Evolutionary conservation across 1,140 invertebrate species (phyloP), one percentile per base, ranked within the genome.

Genomic region (Brachionus angularis): DNA sequence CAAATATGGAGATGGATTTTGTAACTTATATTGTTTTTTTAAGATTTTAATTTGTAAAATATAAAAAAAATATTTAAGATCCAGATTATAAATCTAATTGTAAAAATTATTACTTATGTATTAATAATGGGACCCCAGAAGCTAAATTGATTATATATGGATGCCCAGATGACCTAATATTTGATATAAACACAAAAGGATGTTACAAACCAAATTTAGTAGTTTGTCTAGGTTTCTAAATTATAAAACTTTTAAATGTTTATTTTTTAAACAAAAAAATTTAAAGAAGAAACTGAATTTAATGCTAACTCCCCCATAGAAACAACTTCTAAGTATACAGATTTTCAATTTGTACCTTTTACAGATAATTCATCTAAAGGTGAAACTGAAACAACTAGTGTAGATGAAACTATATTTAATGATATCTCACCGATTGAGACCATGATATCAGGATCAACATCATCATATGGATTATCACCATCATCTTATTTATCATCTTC

Each of bases 1-100:
- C 39, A 39, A 39, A 10, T 39, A 23, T 4, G 53, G 53, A 36
- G 39, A 58, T 39, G 53, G 53, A 18, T 58, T 39, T 39, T 58
- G 53, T 58, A 58, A 58, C 25, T 39, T 42, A 12, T 58, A 25
- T 39, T 4, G 12, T 25, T 31, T 12, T 12, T 29, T 31, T 1
- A 5, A 21, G n/a, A 53, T 0, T 53, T 53, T 53, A 18, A 34
- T 55, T 39, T 39, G n/a, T n/a, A n/a, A n/a, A n/a, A n/a, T n/a
- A n/a, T n/a, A n/a, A n/a, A 1, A 27, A 8, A 23, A 2, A 5
- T 39, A 4, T 58, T 58, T 25, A 1, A 58, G 53, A 58, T 39
- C 53, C 53, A 12, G 53, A 58, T 58, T 23, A 10, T 23, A 18
- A 58, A 12, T n/a, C 23, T 10, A 23, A 36, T 12, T 58, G 53